A percentile compares a stretch with the other conserved stretches of the same genome.
Conservation (phyloP, 2,888 invertebrate species). For the Nymphalis c-album region DNA sequence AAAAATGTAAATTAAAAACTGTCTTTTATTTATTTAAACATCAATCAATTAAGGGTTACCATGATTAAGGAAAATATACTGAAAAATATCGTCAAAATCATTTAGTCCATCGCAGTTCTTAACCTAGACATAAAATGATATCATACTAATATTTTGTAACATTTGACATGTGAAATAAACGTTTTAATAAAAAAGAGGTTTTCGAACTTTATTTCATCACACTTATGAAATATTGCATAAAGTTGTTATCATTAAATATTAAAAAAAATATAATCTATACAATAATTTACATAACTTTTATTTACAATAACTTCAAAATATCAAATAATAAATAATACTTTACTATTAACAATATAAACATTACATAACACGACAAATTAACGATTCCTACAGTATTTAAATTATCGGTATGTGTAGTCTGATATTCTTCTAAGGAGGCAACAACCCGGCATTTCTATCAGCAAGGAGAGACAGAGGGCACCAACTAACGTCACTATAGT, state of each 20-base stretch:
- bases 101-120: too few relatives aligned
- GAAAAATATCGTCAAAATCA: too few relatives aligned
- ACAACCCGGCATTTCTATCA: constrained; percentile 83
- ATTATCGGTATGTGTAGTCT: constrained; percentile 53
- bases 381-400: too few relatives aligned
- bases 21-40: background rate
- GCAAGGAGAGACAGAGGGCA: constrained; percentile 74
- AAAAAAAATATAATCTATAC: background rate
- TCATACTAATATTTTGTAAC: too few relatives aligned
- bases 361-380: background rate
- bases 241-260: background rate
- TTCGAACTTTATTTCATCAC: constrained; percentile 4
- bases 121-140: too few relatives aligned
- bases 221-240: background rate
- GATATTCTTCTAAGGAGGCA: constrained; percentile 77
- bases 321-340: background rate
- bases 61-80: too few relatives aligned
- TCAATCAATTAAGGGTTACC: too few relatives aligned
- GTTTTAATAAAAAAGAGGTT: too few relatives aligned
- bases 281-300: constrained; percentile 14
- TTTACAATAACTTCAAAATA: constrained; percentile 4
- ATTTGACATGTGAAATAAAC: too few relatives aligned
- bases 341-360: background rate
- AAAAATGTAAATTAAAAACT: constrained; percentile 28
- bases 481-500: constrained; percentile 62